phyloP scores from a whole-genome alignment of 2,888 invertebrate species.

The Orthosia incerta region DNA sequence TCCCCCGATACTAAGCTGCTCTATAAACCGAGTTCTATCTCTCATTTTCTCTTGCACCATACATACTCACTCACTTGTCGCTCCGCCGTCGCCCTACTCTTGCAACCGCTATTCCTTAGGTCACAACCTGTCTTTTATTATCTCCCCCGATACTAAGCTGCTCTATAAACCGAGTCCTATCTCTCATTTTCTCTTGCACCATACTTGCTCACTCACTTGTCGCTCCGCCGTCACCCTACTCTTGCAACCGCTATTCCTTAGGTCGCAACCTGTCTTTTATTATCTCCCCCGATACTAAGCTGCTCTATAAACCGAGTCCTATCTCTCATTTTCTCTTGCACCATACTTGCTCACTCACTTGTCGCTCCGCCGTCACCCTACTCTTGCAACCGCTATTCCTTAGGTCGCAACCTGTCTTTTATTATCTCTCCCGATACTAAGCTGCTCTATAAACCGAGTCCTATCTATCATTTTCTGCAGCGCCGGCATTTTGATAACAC shows the following conservation, averaged over 20 bases:
- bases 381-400: neutral
- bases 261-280: constrained; percentile 48
- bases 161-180: constrained; percentile 63
- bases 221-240: neutral
- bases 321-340: constrained; percentile 69
- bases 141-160: constrained; percentile 44
- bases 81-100: neutral
- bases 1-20: constrained; percentile 45
- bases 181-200: constrained; percentile 67
- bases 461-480: constrained; percentile 70
- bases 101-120: constrained; percentile 19
- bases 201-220: too few species aligned
- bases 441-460: constrained; percentile 59
- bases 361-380: neutral
- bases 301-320: constrained; percentile 57
- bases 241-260: constrained; percentile 10
- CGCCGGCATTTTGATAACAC: constrained; percentile 71
- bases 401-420: constrained; percentile 47
- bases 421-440: constrained; percentile 45
- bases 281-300: constrained; percentile 46
- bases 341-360: neutral
- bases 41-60: constrained; percentile 64
- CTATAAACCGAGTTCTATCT: constrained; percentile 63
- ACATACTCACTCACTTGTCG: too few species aligned
- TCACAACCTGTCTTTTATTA: constrained; percentile 50